phyloP scores from a whole-genome alignment of 2,797 vertebrate genomes.

The Syndactyla subalaris region DNA sequence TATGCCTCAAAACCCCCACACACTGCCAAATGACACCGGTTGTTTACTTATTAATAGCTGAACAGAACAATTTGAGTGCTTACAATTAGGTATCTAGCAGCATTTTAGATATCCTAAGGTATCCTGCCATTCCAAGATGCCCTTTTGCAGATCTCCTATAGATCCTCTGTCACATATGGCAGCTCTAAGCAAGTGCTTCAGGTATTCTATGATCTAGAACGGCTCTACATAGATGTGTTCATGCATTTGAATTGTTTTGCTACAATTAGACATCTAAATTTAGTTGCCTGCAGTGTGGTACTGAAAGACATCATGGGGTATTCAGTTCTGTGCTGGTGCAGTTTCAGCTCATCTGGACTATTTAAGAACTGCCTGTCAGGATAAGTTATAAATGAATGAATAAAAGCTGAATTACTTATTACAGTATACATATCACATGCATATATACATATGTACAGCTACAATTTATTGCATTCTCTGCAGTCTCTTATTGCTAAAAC shows the following conservation, averaged over 20 bases:
- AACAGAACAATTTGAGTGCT: neutral
- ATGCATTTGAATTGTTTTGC: neutral
- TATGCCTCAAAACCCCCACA: neutral
- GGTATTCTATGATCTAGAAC: neutral
- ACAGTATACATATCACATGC: neutral
- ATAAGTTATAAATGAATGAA: neutral
- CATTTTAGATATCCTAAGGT: neutral
- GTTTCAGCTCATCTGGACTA: neutral
- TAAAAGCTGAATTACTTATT: neutral
- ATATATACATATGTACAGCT: neutral
- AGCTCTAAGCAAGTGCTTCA: neutral
- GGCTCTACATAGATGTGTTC: neutral
- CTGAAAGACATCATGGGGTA: neutral
- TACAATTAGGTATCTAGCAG: neutral
- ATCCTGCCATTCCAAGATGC: neutral
- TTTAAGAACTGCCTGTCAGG: neutral
- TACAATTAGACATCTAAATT: neutral
- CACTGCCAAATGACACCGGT: neutral
- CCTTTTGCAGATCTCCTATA: neutral
- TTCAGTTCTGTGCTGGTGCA: neutral
- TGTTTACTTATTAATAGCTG: neutral
- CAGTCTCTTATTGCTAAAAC: neutral
- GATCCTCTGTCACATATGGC: neutral
- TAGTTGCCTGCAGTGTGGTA: neutral
- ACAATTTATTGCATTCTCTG: neutral